phyloP scores from a whole-genome alignment of 2,888 invertebrate genomes.

The Oligia strigilis region DNA sequence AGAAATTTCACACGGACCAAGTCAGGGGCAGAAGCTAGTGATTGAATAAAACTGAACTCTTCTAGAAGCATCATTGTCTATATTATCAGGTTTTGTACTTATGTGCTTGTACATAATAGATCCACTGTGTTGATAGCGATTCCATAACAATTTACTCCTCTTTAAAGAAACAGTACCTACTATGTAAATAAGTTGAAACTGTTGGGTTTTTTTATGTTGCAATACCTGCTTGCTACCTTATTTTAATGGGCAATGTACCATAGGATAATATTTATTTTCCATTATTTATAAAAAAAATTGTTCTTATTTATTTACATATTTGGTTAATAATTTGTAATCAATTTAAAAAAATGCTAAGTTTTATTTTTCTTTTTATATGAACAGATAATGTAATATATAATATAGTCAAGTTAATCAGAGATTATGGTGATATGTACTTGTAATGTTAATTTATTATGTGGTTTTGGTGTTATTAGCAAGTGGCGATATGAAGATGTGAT shows the following conservation, averaged over 20 bases:
- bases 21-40: neutral
- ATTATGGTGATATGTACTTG: constrained; percentile 50
- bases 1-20: neutral
- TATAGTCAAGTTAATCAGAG: constrained; percentile 25
- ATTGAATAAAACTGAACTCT: neutral
- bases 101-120: constrained; percentile 43
- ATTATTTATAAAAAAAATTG: neutral
- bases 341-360: neutral
- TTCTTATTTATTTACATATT: constrained; percentile 35
- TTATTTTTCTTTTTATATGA: constrained; percentile 15
- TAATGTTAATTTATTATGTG: constrained; percentile 38
- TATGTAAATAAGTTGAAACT: constrained; percentile 1
- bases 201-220: neutral
- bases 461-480: constrained; percentile 46
- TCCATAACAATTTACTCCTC: constrained; percentile 8
- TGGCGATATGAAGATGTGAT: constrained; percentile 39
- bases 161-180: neutral
- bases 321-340: constrained; percentile 12
- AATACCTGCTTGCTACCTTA: neutral
- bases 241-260: constrained; percentile 10
- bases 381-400: constrained; percentile 3
- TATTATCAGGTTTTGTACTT: constrained; percentile 62
- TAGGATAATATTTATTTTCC: constrained; percentile 7
- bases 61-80: constrained; percentile 3
- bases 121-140: constrained; percentile 11